Conservation (phyloP, 2,113 vertebrate genomes). For the Puntigrus tetrazona region DNA sequence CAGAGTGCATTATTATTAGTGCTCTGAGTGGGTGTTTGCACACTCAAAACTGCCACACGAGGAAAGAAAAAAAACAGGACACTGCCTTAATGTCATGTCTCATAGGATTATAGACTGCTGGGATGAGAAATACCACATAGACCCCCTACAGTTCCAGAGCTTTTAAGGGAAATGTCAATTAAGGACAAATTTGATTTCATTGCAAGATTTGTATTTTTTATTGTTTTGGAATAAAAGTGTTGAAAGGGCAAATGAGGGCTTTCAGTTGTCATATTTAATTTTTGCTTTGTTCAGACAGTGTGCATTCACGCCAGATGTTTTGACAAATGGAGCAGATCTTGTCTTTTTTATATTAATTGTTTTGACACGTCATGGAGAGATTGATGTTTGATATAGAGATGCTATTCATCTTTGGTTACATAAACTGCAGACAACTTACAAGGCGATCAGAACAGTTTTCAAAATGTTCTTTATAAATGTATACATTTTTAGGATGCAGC, state of each 20-base stretch:
- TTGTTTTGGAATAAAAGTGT: neutral
- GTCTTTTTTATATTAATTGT: conserved; percentile 10
- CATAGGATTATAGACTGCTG: conserved; percentile 42
- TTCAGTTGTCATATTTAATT: neutral
- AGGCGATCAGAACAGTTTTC: too few species aligned
- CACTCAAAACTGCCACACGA: conserved; percentile 46
- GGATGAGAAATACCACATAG: conserved; percentile 45
- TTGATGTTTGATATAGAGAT: neutral
- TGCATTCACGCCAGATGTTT: neutral
- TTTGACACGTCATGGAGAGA: neutral
- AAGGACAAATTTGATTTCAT: neutral
- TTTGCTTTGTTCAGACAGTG: neutral
- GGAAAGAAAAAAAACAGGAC: conserved; percentile 15
- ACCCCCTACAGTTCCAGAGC: neutral
- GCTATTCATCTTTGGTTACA: conserved; percentile 8
- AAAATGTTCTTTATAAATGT: neutral
- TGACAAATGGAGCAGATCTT: neutral
- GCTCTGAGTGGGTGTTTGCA: conserved; percentile 47
- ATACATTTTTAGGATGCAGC: neutral
- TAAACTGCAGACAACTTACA: conserved; percentile 12
- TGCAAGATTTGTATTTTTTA: neutral
- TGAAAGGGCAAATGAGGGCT: too few species aligned
- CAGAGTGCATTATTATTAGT: conserved; percentile 51
- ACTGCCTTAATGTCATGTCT: conserved; percentile 43
- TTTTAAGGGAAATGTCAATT: conserved; percentile 3